Evolutionary conservation across 2,113 vertebrate genomes (phyloP).

Genomic region (Neodon shergylaensis): DNA sequence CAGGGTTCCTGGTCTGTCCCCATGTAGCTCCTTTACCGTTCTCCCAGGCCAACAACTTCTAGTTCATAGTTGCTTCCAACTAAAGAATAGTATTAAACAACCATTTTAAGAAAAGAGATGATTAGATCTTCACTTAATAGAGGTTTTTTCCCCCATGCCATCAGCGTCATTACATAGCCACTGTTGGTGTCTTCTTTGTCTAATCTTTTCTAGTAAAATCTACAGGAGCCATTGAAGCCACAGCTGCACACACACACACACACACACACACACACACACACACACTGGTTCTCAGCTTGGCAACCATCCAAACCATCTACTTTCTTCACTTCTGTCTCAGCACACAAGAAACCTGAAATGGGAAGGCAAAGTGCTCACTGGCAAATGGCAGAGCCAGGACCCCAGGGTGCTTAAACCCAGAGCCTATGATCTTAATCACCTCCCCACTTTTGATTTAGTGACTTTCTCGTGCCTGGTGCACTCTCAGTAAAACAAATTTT

Average conservation of each 20-base stretch:
- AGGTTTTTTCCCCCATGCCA: background rate
- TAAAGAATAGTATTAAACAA: slow-evolving; percentile 14
- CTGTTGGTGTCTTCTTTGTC: background rate
- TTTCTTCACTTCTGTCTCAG: slow-evolving; percentile 35
- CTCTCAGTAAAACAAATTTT: background rate
- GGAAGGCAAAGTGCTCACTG: background rate
- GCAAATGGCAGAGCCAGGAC: background rate
- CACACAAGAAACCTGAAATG: background rate
- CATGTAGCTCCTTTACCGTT: background rate
- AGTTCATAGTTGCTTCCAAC: slow-evolving; percentile 8
- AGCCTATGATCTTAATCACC: background rate
- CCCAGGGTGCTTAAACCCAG: background rate
- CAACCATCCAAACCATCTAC: background rate
- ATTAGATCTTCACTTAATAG: background rate
- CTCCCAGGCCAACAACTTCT: background rate
- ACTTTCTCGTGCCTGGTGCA: background rate
- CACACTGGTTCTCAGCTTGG: background rate
- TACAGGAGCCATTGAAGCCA: background rate
- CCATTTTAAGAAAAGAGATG: background rate
- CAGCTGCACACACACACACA: background rate
- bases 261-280: too few relatives aligned
- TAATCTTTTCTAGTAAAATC: slow-evolving; percentile 37
- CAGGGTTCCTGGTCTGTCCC: background rate
- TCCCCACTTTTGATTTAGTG: slow-evolving; percentile 20
- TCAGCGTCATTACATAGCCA: background rate